Conservation (phyloP, 2,888 invertebrate species). For the Lycophotia porphyrea region DNA sequence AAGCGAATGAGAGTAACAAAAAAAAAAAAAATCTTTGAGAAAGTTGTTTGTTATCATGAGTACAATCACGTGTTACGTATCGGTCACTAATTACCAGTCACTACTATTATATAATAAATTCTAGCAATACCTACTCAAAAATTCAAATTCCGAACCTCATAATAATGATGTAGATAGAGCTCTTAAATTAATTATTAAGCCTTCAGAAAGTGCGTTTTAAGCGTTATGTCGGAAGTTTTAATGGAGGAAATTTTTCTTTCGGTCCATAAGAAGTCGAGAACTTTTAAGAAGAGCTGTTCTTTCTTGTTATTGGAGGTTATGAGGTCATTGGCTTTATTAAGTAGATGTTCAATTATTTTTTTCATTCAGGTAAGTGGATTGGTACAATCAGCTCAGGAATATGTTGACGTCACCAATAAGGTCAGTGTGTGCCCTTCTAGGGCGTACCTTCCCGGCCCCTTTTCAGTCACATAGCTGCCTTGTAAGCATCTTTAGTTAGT, state of each 20-base stretch:
- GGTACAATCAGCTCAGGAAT: neutral
- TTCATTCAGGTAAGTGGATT: neutral
- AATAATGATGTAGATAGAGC: constrained; percentile 60
- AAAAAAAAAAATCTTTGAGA: too few relatives aligned
- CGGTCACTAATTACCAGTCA: too few relatives aligned
- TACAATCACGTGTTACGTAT: too few relatives aligned
- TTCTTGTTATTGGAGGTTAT: constrained; percentile 41
- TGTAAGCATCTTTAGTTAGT: neutral
- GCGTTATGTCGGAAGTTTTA: constrained; percentile 61
- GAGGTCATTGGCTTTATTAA: constrained; percentile 20
- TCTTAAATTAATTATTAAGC: constrained; percentile 68
- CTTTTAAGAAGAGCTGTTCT: constrained; percentile 55
- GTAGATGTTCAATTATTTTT: constrained; percentile 13
- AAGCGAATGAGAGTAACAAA: too few relatives aligned
- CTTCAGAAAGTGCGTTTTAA: constrained; percentile 64
- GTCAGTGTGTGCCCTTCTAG: neutral
- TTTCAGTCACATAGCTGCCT: rapidly evolving
- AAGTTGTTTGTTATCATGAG: too few relatives aligned
- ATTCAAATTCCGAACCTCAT: constrained; percentile 55
- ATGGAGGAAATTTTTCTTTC: constrained; percentile 65
- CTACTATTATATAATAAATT: too few relatives aligned
- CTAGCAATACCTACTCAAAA: constrained; percentile 22
- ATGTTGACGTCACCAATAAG: neutral
- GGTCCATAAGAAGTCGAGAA: constrained; percentile 52
- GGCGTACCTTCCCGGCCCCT: neutral